A percentile compares a stretch with the other conserved stretches of the same genome.
Evolutionary conservation across 2,888 invertebrate genomes (phyloP).

Genomic region (Macaria liturata): DNA sequence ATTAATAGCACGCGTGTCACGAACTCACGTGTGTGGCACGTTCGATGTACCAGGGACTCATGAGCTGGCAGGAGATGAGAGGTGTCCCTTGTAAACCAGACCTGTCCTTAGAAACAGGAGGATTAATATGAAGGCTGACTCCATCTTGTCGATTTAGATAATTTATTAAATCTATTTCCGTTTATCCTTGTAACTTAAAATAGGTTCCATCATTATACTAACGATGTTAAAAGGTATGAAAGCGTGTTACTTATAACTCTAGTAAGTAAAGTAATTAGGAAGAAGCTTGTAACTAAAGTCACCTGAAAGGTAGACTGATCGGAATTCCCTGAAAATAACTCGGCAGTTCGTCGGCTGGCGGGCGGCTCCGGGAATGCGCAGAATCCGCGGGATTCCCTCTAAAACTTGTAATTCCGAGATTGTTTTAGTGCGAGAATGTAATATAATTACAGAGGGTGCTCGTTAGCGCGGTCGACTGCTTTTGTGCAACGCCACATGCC

Average conservation of each 20-base stretch:
- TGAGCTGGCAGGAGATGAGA: constrained; percentile 13
- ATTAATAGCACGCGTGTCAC: constrained; percentile 20
- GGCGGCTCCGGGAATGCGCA: constrained; percentile 20
- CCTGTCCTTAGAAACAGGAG: too few relatives aligned
- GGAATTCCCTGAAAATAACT: constrained; percentile 21
- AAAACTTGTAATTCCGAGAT: constrained; percentile 68
- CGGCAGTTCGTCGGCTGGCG: constrained; percentile 13
- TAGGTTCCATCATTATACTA: too few relatives aligned
- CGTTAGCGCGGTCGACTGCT: constrained; percentile 52
- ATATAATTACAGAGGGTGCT: constrained; percentile 67
- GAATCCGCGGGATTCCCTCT: constrained; percentile 46
- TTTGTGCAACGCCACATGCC: constrained; percentile 46
- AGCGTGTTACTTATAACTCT: too few relatives aligned
- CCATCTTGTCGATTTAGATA: too few relatives aligned
- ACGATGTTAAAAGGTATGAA: too few relatives aligned
- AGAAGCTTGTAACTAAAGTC: background rate
- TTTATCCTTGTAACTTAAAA: too few relatives aligned
- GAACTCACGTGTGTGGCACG: constrained; percentile 30
- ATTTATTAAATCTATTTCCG: too few relatives aligned
- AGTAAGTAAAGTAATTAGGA: background rate
- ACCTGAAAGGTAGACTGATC: constrained; percentile 17
- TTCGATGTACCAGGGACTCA: constrained; percentile 28
- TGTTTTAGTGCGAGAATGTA: constrained; percentile 71
- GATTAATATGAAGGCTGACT: too few relatives aligned
- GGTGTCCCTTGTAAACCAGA: too few relatives aligned